Evolutionary conservation across 2,113 vertebrate genomes (phyloP).

Genomic region (Cercocebus atys): DNA sequence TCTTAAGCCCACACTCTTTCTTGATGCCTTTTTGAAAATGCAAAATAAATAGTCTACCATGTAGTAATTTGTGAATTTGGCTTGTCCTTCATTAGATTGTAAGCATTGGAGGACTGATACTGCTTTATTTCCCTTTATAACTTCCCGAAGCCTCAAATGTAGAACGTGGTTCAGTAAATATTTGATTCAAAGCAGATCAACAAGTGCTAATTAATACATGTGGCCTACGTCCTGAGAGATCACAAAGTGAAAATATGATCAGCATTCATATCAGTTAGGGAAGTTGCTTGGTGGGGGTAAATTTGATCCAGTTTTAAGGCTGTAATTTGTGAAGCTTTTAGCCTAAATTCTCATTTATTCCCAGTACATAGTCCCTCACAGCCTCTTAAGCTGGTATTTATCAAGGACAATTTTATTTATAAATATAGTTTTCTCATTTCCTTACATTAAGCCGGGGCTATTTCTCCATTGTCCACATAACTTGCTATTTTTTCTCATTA

Average conservation of each 20-base stretch:
- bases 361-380: background rate
- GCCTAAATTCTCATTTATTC: background rate
- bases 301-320: background rate
- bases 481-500: background rate
- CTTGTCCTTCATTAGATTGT: background rate
- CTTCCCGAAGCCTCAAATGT: background rate
- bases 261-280: background rate
- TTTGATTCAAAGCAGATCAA: background rate
- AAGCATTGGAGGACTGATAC: background rate
- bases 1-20: background rate
- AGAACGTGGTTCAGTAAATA: background rate
- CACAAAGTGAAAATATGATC: background rate
- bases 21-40: background rate
- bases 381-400: background rate
- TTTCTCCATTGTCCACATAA: background rate
- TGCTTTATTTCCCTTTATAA: background rate
- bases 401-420: background rate
- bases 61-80: background rate
- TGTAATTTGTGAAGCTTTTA: conserved; percentile 17
- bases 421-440: background rate
- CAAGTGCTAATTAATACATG: background rate
- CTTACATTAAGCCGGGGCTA: background rate
- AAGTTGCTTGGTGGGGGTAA: background rate
- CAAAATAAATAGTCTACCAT: background rate
- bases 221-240: background rate